Conservation (phyloP, 2,797 vertebrate species). For the Aldrovandia affinis region DNA sequence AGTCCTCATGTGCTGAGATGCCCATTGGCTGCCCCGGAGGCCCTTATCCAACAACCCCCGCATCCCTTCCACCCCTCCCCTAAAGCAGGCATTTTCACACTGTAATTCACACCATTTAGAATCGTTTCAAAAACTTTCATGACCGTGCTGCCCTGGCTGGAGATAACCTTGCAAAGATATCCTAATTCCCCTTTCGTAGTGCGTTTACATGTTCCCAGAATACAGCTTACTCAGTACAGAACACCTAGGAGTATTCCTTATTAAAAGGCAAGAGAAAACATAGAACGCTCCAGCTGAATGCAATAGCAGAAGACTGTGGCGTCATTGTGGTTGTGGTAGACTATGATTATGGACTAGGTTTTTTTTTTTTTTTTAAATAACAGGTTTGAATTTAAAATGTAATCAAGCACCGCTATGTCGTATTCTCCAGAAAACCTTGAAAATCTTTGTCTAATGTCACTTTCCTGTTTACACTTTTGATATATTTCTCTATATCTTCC, state of each 20-base stretch:
- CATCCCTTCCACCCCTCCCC: not conserved
- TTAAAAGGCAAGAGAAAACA: too few relatives aligned
- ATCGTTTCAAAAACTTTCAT: not conserved
- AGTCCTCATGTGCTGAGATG: not conserved
- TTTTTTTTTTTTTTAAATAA: not conserved
- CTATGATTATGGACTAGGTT: not conserved
- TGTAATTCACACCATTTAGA: not conserved
- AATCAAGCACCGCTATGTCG: not conserved
- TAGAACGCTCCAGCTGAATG: not conserved
- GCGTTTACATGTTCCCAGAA: not conserved
- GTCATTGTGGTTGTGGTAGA: not conserved
- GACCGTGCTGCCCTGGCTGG: not conserved
- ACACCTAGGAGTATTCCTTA: too few relatives aligned
- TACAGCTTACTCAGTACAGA: not conserved
- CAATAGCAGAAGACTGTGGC: too few relatives aligned
- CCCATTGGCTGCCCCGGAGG: constrained; percentile 9
- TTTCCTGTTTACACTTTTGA: not conserved
- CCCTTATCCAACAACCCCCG: not conserved
- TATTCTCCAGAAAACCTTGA: not conserved
- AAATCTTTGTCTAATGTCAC: not conserved
- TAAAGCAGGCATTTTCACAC: not conserved
- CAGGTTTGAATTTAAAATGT: not conserved
- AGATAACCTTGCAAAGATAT: not conserved
- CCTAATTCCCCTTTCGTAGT: not conserved
- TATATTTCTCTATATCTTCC: not conserved